Conservation (phyloP, 2,113 vertebrate genomes). For the Serilophus lunatus region DNA sequence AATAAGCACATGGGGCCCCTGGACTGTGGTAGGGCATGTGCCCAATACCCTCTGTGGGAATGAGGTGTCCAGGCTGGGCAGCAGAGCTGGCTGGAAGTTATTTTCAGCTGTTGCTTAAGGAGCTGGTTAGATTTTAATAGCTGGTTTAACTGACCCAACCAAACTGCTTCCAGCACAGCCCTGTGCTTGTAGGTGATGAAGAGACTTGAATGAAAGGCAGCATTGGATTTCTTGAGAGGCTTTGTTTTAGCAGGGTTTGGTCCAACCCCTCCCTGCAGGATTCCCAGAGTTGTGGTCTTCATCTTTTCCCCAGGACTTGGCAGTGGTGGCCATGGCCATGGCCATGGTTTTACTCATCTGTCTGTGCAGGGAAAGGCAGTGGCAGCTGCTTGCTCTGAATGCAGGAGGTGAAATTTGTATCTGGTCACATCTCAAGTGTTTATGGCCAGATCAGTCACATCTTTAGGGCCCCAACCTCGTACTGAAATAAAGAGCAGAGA, state of each 20-base stretch:
- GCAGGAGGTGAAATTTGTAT: neutral
- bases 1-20: fast-evolving
- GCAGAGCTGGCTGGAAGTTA: neutral
- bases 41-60: neutral
- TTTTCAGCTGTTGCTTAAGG: neutral
- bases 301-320: neutral
- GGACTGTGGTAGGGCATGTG: neutral
- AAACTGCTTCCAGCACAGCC: neutral
- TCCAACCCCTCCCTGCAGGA: neutral
- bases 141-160: neutral
- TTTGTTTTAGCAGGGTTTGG: neutral
- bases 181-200: neutral
- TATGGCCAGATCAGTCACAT: fast-evolving
- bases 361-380: neutral
- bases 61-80: neutral
- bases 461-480: neutral
- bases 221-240: neutral
- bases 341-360: fast-evolving
- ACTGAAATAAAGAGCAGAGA: neutral
- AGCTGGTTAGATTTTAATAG: neutral
- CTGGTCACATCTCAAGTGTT: neutral
- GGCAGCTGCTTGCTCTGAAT: neutral
- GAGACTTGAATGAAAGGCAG: neutral
- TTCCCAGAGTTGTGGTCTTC: neutral
- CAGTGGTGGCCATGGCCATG: neutral